Evolutionary conservation across 1,140 invertebrate genomes (phyloP).

Genomic region (Camponotus pennsylvanicus): DNA sequence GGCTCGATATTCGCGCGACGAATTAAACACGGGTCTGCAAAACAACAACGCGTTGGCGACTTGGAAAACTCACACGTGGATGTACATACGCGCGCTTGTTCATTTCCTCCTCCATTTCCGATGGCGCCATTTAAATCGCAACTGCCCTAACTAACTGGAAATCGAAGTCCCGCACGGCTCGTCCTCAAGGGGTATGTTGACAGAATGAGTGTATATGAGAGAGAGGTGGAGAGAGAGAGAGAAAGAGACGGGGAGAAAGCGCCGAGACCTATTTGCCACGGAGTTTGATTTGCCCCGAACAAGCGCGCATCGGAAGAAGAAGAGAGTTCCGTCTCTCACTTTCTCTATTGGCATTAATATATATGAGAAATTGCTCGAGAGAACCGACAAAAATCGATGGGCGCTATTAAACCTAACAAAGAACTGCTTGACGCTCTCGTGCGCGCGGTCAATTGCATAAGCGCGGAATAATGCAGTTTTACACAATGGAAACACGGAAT

Average conservation of each 20-base stretch:
- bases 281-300: slow-evolving; percentile 61
- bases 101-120: slow-evolving; percentile 62
- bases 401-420: slow-evolving; percentile 61
- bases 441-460: slow-evolving; percentile 54
- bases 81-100: slow-evolving; percentile 45
- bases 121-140: slow-evolving; percentile 62
- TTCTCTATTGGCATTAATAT: slow-evolving; percentile 62
- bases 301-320: slow-evolving; percentile 46
- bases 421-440: slow-evolving; percentile 33
- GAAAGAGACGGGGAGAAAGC: slow-evolving; percentile 10
- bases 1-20: slow-evolving; percentile 11
- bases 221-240: slow-evolving; percentile 10
- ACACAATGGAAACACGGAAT: slow-evolving; percentile 61
- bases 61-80: slow-evolving; percentile 50
- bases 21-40: slow-evolving; percentile 24
- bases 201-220: background rate
- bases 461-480: slow-evolving; percentile 62
- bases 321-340: slow-evolving; percentile 5
- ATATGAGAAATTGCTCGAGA: slow-evolving; percentile 59
- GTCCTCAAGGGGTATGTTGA: slow-evolving; percentile 50
- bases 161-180: slow-evolving; percentile 52
- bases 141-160: slow-evolving; percentile 63
- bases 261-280: slow-evolving; percentile 46
- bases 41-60: slow-evolving; percentile 28
- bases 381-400: slow-evolving; percentile 56